Conservation (phyloP, 2,888 invertebrate genomes). For the Digitonthophagus gazella region DNA sequence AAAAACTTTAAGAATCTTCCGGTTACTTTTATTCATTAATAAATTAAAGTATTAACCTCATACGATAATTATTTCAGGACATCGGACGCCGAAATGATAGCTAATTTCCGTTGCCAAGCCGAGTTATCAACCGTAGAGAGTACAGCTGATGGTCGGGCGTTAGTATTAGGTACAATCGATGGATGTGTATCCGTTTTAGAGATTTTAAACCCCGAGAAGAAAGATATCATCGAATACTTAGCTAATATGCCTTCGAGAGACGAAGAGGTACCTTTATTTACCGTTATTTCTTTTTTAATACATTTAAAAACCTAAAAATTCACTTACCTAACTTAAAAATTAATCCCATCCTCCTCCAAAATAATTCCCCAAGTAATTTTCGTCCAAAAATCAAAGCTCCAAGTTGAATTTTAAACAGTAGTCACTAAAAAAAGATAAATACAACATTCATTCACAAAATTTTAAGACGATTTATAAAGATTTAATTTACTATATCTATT, state of each 20-base stretch:
- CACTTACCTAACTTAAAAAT: constrained; percentile 17
- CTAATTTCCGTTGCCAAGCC: constrained; percentile 88
- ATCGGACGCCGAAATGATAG: constrained; percentile 84
- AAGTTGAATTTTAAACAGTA: too few species aligned
- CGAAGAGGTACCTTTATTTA: constrained; percentile 64
- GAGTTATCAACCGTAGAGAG: constrained; percentile 86
- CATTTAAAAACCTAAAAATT: constrained; percentile 29
- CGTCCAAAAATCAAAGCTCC: neutral
- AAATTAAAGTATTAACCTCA: neutral
- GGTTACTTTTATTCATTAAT: constrained; percentile 51
- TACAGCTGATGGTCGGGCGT: constrained; percentile 76
- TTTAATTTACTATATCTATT: neutral
- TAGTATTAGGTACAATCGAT: constrained; percentile 89
- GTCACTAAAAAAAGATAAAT: constrained; percentile 6
- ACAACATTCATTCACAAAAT: constrained; percentile 24
- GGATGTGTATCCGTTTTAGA: constrained; percentile 91
- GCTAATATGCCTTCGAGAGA: constrained; percentile 69
- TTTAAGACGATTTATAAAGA: neutral
- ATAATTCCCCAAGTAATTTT: too few species aligned
- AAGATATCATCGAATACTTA: constrained; percentile 64
- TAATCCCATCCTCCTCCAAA: too few species aligned
- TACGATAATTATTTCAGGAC: constrained; percentile 70
- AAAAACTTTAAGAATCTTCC: constrained; percentile 90
- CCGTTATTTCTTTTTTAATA: too few species aligned
- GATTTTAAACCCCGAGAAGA: constrained; percentile 65